A percentile compares a stretch with the other conserved stretches of the same genome.
phyloP scores from a whole-genome alignment of 1,140 invertebrate genomes.

The Kradibia gibbosae region DNA sequence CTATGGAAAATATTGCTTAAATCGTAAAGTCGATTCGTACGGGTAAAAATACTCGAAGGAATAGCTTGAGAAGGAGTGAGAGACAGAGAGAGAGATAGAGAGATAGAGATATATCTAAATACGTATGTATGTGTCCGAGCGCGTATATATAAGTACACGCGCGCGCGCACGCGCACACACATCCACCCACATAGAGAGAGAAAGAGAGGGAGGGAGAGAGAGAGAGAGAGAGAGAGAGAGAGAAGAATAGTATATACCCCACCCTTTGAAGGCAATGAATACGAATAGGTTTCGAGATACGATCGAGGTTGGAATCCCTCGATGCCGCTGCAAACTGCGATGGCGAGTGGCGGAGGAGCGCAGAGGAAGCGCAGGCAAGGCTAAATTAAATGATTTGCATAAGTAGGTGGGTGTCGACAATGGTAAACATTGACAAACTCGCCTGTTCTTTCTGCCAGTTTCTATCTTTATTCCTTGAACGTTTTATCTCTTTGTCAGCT shows the following conservation, averaged over 20 bases:
- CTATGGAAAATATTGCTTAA: slow-evolving; percentile 29
- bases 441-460: slow-evolving; percentile 56
- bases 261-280: slow-evolving; percentile 70
- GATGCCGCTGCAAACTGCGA: background rate
- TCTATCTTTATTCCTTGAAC: slow-evolving; percentile 15
- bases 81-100: slow-evolving; percentile 28
- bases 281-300: slow-evolving; percentile 74
- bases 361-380: slow-evolving; percentile 57
- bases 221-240: slow-evolving; percentile 34
- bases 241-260: slow-evolving; percentile 57
- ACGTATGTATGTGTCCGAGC: no score
- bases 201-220: background rate
- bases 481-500: slow-evolving; percentile 31
- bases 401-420: slow-evolving; percentile 74
- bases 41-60: slow-evolving; percentile 4
- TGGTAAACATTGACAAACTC: slow-evolving; percentile 74
- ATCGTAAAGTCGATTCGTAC: slow-evolving; percentile 40
- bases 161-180: no score
- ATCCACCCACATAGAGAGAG: no score
- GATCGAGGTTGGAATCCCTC: slow-evolving; percentile 67
- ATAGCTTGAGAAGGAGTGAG: slow-evolving; percentile 39
- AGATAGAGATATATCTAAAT: no score
- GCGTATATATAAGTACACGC: no score
- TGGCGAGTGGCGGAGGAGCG: background rate
- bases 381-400: slow-evolving; percentile 75